A percentile compares a stretch with the other conserved stretches of the same genome.
phyloP scores from a whole-genome alignment of 2,888 invertebrate genomes.

The Drosophila ezoana region DNA sequence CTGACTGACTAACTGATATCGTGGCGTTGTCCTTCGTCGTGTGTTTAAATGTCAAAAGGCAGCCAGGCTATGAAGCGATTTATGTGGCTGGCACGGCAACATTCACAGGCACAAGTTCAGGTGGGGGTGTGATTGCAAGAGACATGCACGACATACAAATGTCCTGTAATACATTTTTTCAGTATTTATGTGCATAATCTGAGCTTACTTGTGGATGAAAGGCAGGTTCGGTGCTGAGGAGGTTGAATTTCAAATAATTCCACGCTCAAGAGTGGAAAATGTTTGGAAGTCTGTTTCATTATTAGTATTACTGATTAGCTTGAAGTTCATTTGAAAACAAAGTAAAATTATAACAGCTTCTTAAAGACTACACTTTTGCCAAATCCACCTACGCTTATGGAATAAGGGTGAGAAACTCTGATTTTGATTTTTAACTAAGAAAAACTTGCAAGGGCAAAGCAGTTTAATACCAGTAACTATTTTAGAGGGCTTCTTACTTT shows the following conservation, averaged over 20 bases:
- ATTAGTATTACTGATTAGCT: no score
- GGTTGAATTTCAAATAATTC: no score
- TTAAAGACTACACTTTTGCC: neutral
- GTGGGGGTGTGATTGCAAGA: neutral
- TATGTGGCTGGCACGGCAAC: conserved; percentile 62
- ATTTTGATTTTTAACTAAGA: neutral
- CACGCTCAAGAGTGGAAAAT: neutral
- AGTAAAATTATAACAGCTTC: neutral
- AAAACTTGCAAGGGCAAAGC: no score
- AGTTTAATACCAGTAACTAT: no score
- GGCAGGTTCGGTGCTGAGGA: no score
- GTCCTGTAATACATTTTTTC: neutral
- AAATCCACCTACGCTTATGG: neutral
- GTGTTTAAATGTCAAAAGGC: conserved; percentile 70
- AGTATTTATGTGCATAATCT: neutral
- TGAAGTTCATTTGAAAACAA: neutral
- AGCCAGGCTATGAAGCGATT: conserved; percentile 34
- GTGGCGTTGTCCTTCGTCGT: conserved; percentile 58
- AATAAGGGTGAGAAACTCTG: neutral
- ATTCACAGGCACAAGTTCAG: conserved; percentile 1
- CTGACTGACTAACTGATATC: conserved; percentile 39
- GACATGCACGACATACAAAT: conserved; percentile 12
- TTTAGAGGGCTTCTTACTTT: neutral
- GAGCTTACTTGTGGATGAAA: neutral
- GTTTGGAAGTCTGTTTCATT: no score